A percentile compares a stretch with the other conserved stretches of the same genome.
Evolutionary conservation across 23 tunicate genomes (phyloP).

Genomic region (Phallusia fumigata): DNA sequence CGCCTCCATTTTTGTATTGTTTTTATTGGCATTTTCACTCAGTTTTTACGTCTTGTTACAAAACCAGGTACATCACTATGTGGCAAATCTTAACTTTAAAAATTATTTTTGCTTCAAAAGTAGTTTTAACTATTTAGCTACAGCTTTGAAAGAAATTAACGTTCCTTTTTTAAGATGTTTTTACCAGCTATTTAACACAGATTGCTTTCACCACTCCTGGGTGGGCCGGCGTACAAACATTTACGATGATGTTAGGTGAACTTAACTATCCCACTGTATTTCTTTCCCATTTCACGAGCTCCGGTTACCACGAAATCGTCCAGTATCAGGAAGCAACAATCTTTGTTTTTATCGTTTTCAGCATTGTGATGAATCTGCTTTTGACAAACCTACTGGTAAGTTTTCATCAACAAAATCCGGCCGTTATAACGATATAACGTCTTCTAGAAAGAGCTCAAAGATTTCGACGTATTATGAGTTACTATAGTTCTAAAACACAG

Average conservation of each 20-base stretch:
- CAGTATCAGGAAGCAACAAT: slow-evolving; percentile 17
- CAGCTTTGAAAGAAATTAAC: no score
- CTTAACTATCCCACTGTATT: slow-evolving; percentile 40
- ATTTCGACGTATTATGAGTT: no score
- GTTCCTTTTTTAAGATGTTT: no score
- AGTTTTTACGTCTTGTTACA: slow-evolving; percentile 66
- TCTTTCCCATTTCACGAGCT: slow-evolving; percentile 45
- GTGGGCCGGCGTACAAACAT: slow-evolving; percentile 35
- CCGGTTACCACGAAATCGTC: slow-evolving; percentile 25
- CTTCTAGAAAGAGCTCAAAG: slow-evolving; percentile 41
- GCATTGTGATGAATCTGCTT: slow-evolving; percentile 47
- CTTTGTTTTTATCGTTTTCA: slow-evolving; percentile 38
- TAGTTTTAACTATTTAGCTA: no score
- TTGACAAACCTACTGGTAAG: slow-evolving; percentile 56
- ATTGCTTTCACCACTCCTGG: slow-evolving; percentile 38
- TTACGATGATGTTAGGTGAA: slow-evolving; percentile 85
- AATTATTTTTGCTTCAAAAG: no score
- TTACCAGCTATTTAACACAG: slow-evolving; percentile 6
- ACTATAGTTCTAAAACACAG: no score
- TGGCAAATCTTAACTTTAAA: no score
- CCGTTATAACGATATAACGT: no score
- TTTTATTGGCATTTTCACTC: slow-evolving; percentile 62
- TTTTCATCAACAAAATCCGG: background rate
- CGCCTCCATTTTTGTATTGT: slow-evolving; percentile 40
- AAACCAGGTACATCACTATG: slow-evolving; percentile 33